Base-by-base conservation (phyloP, 2,888 invertebrate genomes). In the Chrysomela aeneicollis region DNA sequence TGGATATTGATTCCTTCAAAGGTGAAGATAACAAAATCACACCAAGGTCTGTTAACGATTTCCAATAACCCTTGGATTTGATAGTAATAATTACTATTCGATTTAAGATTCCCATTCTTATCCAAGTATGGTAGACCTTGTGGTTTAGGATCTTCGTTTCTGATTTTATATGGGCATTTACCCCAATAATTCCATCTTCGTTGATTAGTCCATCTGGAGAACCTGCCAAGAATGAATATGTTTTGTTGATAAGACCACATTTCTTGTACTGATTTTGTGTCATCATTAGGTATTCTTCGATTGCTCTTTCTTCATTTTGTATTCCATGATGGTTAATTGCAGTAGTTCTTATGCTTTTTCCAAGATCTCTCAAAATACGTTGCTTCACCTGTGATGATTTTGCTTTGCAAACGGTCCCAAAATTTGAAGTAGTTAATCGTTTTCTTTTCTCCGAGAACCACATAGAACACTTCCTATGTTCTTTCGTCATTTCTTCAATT, bases 1-100 rank as follows among this genome's bases (percentile, higher is more conserved):
- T 53, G 35, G 22, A 54, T 21, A 15, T 54, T 26, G 19, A 61
- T n/a, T 19, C 37, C 35, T 35, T 51, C n/a, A n/a, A n/a, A n/a
- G n/a, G n/a, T 37, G 17, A 19, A 17, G 10, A 50, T 32, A 10
- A 47, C 19, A 5, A 49, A 53, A 22, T 47, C 19, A 17, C 46
- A 60, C 47, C 60, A 53, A 1, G 37, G 46, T 30, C 46, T 60
- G 26, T 60, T 52, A 37, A 26, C 30, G n/a, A n/a, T n/a, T n/a
- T n/a, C n/a, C n/a, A n/a, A n/a, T n/a, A n/a, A n/a, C n/a, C n/a
- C n/a, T n/a, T 46, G 17, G n/a, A 54, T 54, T 37, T 21, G 54
- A 21, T 37, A 37, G n/a, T 22, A 42, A 15, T 37, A 37, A 54
- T 35, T 42, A 19, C 37, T 37, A 54, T 21, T 54, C n/a, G 22